Percentiles rank a stretch among this genome's conserved stretches.
Conservation (phyloP, 2,113 vertebrate species). For the Stercorarius parasiticus region DNA sequence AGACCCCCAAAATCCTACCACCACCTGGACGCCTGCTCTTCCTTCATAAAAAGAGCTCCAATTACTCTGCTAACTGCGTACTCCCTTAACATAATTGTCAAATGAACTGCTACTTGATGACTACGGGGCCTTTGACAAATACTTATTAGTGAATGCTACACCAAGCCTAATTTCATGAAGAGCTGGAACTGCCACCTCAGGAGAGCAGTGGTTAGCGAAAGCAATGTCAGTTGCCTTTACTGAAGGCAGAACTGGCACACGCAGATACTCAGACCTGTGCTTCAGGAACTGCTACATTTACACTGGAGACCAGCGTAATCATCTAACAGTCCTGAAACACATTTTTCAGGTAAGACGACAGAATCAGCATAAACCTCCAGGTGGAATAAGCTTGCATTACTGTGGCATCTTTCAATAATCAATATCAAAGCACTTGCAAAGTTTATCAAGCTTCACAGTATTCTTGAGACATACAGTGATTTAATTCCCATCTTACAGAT, state of each 20-base stretch:
- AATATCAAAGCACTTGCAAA: constrained; percentile 5
- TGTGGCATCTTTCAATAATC: background rate
- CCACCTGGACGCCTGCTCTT: background rate
- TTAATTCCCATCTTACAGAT: constrained; percentile 1
- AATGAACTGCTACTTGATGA: background rate
- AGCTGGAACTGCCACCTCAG: background rate
- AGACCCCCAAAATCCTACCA: background rate
- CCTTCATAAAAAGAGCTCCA: background rate
- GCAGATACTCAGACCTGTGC: background rate
- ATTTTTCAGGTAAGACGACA: background rate
- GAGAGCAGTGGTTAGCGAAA: background rate
- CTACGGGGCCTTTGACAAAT: background rate
- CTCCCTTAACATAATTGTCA: background rate
- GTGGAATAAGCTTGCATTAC: background rate
- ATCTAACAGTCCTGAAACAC: background rate
- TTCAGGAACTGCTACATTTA: background rate
- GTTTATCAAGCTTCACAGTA: constrained; percentile 27
- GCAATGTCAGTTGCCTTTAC: background rate
- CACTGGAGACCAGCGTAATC: background rate
- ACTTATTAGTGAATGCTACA: background rate
- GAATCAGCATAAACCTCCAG: background rate
- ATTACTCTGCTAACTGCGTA: background rate
- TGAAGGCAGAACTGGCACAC: background rate
- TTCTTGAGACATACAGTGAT: background rate
- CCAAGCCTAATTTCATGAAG: background rate